Base-by-base conservation (phyloP, 1,140 invertebrate species). In the Ceratosolen solmsi region DNA sequence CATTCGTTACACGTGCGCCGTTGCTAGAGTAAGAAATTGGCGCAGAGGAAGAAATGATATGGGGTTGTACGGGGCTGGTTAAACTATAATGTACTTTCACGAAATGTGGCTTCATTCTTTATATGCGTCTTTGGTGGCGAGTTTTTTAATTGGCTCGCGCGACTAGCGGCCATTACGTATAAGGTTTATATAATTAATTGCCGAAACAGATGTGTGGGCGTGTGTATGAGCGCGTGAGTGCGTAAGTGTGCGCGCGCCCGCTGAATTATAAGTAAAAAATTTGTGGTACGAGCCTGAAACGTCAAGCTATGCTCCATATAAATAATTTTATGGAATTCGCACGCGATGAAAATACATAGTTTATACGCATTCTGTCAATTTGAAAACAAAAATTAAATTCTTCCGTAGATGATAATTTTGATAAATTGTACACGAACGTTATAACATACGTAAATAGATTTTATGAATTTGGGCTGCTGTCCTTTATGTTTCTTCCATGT, bases 141-240 rank as follows among this genome's bases (percentile, higher is more conserved):
- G 33, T 68, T 68, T 68, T 68, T 68, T 68, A 38, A 68, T 68
- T 68, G 33, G 63, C 63, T 38, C 5, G 20, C 11, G 20, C 33
- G 13, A 68, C 17, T 38, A 9, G 1, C 20, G 33, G 33, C 33
- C 33, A n/a, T 63, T 68, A 68, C n/a, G 30, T 20, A 9, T 20
- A 13, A 68, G 63, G 63, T 38, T 68, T 38, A n/a, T 38, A 38
- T 9, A 33, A 38, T 68, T 68, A 68, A 68, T 68, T 68, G 33
- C 63, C 27, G 33, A 38, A 68, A 68, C 63, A 38, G 63, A 33
- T 68, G 63, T 68, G 17, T 36, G 63, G 38, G 63, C 22, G 17
- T 36, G 60, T 9, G 20, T 7, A 0, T 1, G 60, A 46, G 5
- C 41, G 41, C 41, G 41, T 46, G 41, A 7, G 41, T 46, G 5